These are phyloP conservation scores for Plectropomus leopardus DNA, from an alignment of 2,113 vertebrate species.

Conservation along the genomic window DNA sequence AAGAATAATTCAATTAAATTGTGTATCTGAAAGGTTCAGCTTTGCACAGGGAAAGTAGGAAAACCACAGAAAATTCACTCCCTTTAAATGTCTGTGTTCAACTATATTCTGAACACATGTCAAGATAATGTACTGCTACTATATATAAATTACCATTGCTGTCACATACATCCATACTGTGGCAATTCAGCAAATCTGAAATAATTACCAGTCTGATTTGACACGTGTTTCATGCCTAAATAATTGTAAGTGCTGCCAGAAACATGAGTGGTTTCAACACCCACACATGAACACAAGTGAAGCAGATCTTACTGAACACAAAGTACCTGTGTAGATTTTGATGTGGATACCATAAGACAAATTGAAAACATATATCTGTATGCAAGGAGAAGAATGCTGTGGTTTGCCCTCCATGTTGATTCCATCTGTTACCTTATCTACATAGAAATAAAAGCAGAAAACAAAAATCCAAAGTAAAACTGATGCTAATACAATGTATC, in stretches of 20 bases:
- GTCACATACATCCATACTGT: not conserved
- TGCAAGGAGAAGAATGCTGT: conserved; percentile 9
- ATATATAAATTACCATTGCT: not conserved
- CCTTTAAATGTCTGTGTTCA: not conserved
- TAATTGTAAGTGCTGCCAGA: conserved; percentile 5
- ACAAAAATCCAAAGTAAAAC: conserved; percentile 6
- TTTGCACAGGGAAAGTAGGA: not conserved
- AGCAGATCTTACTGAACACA: conserved; percentile 6
- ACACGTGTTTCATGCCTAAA: conserved; percentile 16
- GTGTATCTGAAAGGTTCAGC: not conserved
- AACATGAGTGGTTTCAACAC: conserved; percentile 17
- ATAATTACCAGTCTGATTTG: not conserved
- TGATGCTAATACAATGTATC: conserved; percentile 12
- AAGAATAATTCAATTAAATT: conserved; percentile 1
- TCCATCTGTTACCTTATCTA: not conserved
- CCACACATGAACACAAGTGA: conserved; percentile 28
- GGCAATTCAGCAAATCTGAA: conserved; percentile 16
- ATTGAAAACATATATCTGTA: not conserved
- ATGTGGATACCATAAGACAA: not conserved
- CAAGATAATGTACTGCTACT: not conserved
- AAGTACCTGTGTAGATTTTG: not conserved
- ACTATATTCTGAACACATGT: not conserved
- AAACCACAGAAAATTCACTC: not conserved
- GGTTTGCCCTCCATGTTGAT: not conserved
- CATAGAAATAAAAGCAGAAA: conserved; percentile 25